Evolutionary conservation across 2,797 vertebrate genomes (phyloP).

Genomic region (Pantherophis alleghaniensis): DNA sequence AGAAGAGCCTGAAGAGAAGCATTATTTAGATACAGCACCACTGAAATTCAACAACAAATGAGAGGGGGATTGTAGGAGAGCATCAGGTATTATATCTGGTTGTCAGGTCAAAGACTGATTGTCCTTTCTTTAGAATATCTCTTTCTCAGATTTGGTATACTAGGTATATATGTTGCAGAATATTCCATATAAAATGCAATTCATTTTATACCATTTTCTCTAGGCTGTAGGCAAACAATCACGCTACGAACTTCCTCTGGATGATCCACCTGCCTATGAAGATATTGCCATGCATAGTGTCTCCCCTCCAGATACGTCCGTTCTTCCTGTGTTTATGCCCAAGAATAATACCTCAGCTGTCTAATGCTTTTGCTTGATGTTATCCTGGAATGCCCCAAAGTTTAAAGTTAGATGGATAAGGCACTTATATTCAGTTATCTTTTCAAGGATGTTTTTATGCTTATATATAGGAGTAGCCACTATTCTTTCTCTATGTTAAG

Average conservation of each 20-base stretch:
- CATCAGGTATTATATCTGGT: neutral
- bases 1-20: neutral
- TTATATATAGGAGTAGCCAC: neutral
- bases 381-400: neutral
- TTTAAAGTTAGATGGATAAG: neutral
- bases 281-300: neutral
- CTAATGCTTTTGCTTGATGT: neutral
- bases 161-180: neutral
- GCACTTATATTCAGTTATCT: neutral
- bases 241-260: slow-evolving; percentile 29
- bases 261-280: slow-evolving; percentile 38
- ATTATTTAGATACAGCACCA: neutral
- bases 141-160: neutral
- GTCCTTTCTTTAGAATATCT: neutral
- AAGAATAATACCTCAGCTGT: neutral
- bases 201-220: neutral
- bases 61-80: neutral
- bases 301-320: neutral
- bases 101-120: neutral
- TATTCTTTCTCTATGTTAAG: neutral
- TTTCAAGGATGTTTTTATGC: neutral
- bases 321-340: neutral
- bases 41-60: neutral
- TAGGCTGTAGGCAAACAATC: slow-evolving; percentile 46
- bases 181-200: no score